Evolutionary conservation across 2,113 vertebrate species (phyloP).

Genomic region (Gallinago paraguaiae): DNA sequence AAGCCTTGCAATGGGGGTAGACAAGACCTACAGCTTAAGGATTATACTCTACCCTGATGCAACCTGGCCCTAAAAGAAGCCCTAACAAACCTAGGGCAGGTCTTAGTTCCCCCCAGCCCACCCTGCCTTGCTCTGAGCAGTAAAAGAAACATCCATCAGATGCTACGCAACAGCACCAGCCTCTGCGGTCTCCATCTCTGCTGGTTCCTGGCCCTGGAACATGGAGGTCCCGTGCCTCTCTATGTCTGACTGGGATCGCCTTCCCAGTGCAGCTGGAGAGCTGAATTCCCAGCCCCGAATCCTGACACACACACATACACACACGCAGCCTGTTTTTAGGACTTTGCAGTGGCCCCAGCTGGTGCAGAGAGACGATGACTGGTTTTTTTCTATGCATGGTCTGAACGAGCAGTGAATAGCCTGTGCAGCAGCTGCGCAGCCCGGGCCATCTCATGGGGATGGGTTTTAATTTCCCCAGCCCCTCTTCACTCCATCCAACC

Average conservation of each 20-base stretch:
- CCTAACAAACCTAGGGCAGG: not conserved
- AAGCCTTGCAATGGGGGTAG: not conserved
- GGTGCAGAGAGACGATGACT: not conserved
- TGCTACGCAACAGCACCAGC: fast-evolving
- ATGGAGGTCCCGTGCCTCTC: not conserved
- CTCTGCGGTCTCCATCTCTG: not conserved
- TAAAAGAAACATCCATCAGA: not conserved
- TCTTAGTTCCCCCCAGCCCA: not conserved
- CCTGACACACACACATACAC: not conserved
- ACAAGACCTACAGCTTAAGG: not conserved
- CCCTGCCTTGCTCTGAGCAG: not conserved
- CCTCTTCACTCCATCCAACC: not conserved
- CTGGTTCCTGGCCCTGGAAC: not conserved
- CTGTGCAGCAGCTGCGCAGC: conserved; percentile 49
- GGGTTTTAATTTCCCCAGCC: conserved; percentile 41
- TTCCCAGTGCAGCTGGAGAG: not conserved
- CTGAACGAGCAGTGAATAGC: conserved; percentile 2
- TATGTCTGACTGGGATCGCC: fast-evolving
- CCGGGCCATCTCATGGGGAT: not conserved
- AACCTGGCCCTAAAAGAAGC: not conserved
- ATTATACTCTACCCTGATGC: not conserved
- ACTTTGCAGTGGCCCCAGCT: conserved; percentile 17
- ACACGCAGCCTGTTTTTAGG: not conserved
- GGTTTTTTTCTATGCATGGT: conserved; percentile 23
- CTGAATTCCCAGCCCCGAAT: not conserved